Conservation (phyloP, 2,888 invertebrate genomes). For the Megamerina dolium region DNA sequence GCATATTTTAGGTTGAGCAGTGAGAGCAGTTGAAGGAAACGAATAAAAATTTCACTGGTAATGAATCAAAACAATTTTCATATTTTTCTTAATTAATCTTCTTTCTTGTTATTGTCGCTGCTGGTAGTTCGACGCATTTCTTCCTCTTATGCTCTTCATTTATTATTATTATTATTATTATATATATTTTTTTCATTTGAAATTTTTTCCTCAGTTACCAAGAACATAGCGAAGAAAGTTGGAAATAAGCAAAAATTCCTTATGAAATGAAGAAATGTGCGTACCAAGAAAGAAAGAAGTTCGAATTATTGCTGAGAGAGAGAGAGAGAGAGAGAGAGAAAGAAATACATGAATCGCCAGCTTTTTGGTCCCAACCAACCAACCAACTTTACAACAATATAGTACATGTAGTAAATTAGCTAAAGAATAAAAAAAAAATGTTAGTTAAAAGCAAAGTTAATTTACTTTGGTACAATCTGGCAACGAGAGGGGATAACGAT, state of each 20-base stretch:
- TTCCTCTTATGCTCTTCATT: too few relatives aligned
- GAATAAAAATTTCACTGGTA: conserved; percentile 31
- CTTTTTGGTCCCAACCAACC: neutral
- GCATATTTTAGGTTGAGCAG: too few relatives aligned
- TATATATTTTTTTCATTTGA: neutral
- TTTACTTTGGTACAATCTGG: neutral
- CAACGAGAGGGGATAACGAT: neutral
- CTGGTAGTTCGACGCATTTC: neutral
- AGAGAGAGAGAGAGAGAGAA: neutral
- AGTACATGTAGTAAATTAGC: conserved; percentile 37
- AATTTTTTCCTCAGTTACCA: neutral
- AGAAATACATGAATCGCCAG: neutral
- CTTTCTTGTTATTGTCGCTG: conserved; percentile 18
- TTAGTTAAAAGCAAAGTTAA: conserved; percentile 20
- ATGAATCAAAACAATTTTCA: conserved; percentile 45
- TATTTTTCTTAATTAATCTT: conserved; percentile 47
- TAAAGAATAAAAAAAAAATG: conserved; percentile 26
- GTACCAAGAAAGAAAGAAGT: neutral
- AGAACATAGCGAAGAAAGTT: neutral
- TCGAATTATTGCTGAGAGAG: neutral
- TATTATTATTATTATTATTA: too few relatives aligned
- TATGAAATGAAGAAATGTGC: conserved; percentile 6
- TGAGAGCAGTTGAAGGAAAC: too few relatives aligned
- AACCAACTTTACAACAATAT: too few relatives aligned
- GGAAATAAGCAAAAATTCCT: conserved; percentile 1